Conservation (phyloP, 2,113 vertebrate genomes). For the Grammomys surdaster region DNA sequence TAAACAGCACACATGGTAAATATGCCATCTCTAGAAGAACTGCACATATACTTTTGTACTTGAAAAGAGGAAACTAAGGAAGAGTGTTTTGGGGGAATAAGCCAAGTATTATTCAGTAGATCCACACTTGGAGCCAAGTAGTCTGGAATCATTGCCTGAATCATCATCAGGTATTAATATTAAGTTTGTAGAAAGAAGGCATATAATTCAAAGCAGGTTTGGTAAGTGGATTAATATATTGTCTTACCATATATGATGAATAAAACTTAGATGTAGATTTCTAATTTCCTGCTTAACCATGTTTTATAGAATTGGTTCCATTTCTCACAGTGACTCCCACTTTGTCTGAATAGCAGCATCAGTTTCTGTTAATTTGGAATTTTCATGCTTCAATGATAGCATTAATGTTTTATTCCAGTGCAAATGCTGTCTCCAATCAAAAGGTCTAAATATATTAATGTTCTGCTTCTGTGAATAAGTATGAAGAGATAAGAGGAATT, state of each 20-base stretch:
- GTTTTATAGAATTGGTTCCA: constrained; percentile 79
- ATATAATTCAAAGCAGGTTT: constrained; percentile 72
- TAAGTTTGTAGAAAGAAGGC: constrained; percentile 45
- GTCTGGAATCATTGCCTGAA: neutral
- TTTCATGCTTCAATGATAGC: constrained; percentile 84
- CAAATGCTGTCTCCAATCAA: constrained; percentile 87
- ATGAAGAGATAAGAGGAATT: constrained; percentile 86
- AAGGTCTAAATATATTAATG: constrained; percentile 85
- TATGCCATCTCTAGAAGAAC: neutral
- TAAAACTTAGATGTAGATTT: constrained; percentile 73
- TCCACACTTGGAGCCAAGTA: neutral
- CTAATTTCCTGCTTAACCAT: constrained; percentile 59
- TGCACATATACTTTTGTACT: neutral
- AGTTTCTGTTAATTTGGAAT: constrained; percentile 87
- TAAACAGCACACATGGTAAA: neutral
- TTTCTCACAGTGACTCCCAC: constrained; percentile 81
- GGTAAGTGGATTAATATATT: constrained; percentile 73
- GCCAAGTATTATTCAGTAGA: neutral
- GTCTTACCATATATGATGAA: constrained; percentile 75
- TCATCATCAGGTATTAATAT: constrained; percentile 36
- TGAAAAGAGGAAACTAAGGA: neutral
- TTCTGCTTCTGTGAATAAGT: constrained; percentile 84
- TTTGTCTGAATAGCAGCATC: constrained; percentile 76
- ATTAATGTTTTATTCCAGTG: constrained; percentile 86
- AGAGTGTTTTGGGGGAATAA: neutral